Evolutionary conservation across 2,113 vertebrate species (phyloP).

Genomic region (Sialia sialis): DNA sequence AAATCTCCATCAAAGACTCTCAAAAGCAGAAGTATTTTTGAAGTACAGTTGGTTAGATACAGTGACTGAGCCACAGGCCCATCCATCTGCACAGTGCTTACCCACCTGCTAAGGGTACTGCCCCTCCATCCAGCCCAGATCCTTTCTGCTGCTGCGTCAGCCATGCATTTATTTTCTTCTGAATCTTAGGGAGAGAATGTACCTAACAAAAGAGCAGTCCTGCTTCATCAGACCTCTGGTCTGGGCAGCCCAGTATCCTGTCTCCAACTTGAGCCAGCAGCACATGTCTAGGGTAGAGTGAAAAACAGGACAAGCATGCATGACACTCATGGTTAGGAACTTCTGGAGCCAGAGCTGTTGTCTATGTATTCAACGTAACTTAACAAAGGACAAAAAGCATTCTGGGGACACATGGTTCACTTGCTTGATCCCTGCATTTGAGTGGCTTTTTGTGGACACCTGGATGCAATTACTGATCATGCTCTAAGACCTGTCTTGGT

Average conservation of each 20-base stretch:
- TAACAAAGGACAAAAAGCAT: neutral
- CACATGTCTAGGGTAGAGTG: neutral
- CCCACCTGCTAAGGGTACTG: neutral
- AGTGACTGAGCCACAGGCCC: neutral
- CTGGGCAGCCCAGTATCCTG: neutral
- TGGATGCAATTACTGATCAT: neutral
- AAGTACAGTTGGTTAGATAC: neutral
- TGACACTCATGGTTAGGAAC: neutral
- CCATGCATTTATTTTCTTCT: neutral
- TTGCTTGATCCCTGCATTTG: neutral
- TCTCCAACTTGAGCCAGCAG: neutral
- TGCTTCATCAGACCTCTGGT: neutral
- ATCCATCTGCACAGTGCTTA: neutral
- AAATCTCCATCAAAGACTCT: neutral
- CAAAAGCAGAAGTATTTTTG: neutral
- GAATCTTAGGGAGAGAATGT: neutral
- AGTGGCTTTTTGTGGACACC: neutral
- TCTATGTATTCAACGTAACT: neutral
- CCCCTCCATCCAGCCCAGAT: neutral
- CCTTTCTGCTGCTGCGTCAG: neutral
- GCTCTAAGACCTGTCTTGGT: neutral
- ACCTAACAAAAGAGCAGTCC: neutral
- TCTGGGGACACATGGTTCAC: neutral
- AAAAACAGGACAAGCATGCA: neutral
- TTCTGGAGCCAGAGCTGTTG: neutral